Evolutionary conservation across 1,140 invertebrate genomes (phyloP), one percentile per base, ranked within the genome.

Genomic region (Drosophila sp.): DNA sequence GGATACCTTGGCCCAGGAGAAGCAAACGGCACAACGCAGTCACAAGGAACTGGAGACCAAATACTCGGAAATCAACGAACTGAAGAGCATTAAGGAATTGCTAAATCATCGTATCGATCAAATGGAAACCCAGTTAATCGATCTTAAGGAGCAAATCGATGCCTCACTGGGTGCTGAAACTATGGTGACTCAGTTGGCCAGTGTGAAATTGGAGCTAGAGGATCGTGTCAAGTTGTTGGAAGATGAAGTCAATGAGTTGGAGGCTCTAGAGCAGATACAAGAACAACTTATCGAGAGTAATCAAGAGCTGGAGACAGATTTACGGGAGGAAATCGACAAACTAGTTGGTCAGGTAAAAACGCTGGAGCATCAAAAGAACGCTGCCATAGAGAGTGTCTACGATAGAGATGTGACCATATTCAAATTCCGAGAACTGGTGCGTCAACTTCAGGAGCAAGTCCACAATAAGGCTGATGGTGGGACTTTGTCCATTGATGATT

Each of bases 121-220:
- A 90, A 94, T 98, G 93, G 96, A 98, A 87, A 95, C 95, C 68
- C 96, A 98, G 91, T 95, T 99, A 40, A 95, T 96, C 7, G 98
- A 99, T 92, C 64, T 91, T 96, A 91, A 91, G 25, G 90, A 91
- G 56, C 90, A 91, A 56, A 90, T 99, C 38, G 98, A 99, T 93
- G 98, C 98, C 3, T 98, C 98, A 1, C 93, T 99, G 11, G 98
- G 99, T 3, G 98, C 98, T 11, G 98, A 99, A 93, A 97, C 99
- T 93, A 99, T 99, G 98, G 98, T 99, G 1, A 98, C 99, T 82
- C 95, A 96, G 56, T 92, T 99, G 35, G 97, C 97, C 0, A 97
- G 98, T 73, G 96, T 96, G 82, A 99, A 99, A 93, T 94, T 99
- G 90, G 95, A 95, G 23, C 93, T 99, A 25, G 98, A 99, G 93